Evolutionary conservation across 2,888 invertebrate genomes (phyloP).

Genomic region (Andrena camellia): DNA sequence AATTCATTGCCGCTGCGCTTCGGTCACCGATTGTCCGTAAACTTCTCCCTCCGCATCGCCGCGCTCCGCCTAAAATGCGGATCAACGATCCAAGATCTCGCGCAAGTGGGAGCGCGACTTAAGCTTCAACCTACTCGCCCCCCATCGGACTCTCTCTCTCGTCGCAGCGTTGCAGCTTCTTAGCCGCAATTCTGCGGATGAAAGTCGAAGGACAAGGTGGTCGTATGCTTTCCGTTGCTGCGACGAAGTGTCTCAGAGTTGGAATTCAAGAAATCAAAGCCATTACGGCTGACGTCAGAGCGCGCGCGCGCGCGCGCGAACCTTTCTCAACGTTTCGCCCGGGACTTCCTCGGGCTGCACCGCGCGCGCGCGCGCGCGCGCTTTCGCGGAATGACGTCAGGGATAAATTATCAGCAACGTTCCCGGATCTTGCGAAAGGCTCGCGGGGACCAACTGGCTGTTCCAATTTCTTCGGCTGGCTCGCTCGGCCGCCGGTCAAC

Average conservation of each 20-base stretch:
- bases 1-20: too few species aligned
- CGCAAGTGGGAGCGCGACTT: too few species aligned
- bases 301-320: slow-evolving; percentile 25
- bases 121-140: too few species aligned
- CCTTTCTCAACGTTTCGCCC: slow-evolving; percentile 53
- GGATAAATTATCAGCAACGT: slow-evolving; percentile 47
- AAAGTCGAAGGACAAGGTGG: background rate
- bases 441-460: slow-evolving; percentile 4
- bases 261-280: slow-evolving; percentile 24
- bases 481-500: slow-evolving; percentile 10
- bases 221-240: background rate
- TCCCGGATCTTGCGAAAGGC: slow-evolving; percentile 58
- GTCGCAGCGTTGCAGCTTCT: background rate
- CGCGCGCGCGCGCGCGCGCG: slow-evolving; percentile 14
- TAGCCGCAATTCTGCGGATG: background rate
- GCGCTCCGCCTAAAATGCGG: too few species aligned
- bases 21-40: too few species aligned
- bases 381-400: slow-evolving; percentile 51
- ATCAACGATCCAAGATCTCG: too few species aligned
- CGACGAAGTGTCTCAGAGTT: background rate
- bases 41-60: too few species aligned
- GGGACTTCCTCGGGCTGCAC: slow-evolving; percentile 33
- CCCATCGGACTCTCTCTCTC: too few species aligned
- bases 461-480: slow-evolving; percentile 27
- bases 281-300: slow-evolving; percentile 38